Base-by-base conservation (phyloP, 2,797 vertebrate species). In the Pyrocephalus nanus region DNA sequence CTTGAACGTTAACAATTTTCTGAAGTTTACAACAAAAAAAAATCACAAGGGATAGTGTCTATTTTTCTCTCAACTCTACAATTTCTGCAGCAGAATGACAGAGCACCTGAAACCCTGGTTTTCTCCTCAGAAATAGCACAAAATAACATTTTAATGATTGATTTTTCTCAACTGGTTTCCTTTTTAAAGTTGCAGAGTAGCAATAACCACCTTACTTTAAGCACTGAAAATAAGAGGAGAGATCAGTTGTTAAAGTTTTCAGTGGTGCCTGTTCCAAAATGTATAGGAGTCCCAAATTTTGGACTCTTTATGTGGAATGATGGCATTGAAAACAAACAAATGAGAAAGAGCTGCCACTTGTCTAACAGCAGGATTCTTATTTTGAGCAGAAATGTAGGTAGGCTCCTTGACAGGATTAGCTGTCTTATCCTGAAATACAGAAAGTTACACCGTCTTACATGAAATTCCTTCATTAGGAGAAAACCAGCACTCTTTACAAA, bases 171-270 rank as follows among this genome's bases (percentile, higher is more conserved):
- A 70, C 22, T 6, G n/a, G 80, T 90, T 72, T 86, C 34, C 58
- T 86, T 76, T 88, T 62, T 58, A 66, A 75, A 76, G 74, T 92
- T 91, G 88, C 79, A 90, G 57, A 92, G 66, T n/a, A 96, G 90
- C 88, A 97, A 94, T 96, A 97, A 92, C 67, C 51, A 94, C 64
- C 60, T 88, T 93, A 50, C 36, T 91, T 55, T 65, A 95, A 96
- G 88, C 75, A 82, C 89, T 94, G 95, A 94, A 93, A 95, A 79
- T 74, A 64, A 80, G 86, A 86, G 38, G 25, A 71, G 62, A 83
- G n/a, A 67, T 50, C 50, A 69, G 3, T 25, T 62, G 43, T 75
- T 61, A 90, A 90, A 88, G 48, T 57, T 54, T 85, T 75, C 87
- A 86, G 61, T n/a, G 13, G 25, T 86, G 61, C 91, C 89, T 96